Percentiles rank a stretch among this genome's conserved stretches.
These are phyloP conservation scores for Rhinogobius similis DNA, from an alignment of 2,113 vertebrate genomes.

Conservation along the genomic window DNA sequence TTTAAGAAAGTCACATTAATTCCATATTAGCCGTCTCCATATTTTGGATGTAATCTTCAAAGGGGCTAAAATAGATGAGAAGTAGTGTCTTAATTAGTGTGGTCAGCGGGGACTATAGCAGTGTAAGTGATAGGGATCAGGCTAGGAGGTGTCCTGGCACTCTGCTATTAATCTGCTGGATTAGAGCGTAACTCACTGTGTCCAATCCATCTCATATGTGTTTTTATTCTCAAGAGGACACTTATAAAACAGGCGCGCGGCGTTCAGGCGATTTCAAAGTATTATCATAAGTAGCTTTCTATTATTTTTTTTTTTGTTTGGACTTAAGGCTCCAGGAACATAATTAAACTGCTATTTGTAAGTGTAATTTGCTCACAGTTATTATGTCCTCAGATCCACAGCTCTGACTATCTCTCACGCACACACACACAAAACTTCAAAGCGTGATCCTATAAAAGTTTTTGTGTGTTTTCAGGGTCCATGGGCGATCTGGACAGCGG, in stretches of 20 bases:
- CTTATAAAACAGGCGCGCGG: slow-evolving; percentile 18
- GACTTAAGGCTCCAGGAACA: slow-evolving; percentile 18
- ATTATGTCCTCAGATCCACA: neutral
- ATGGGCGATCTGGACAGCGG: slow-evolving; percentile 85
- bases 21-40: slow-evolving; percentile 59
- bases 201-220: slow-evolving; percentile 48
- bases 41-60: slow-evolving; percentile 71
- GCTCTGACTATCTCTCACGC: neutral
- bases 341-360: slow-evolving; percentile 17
- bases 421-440: neutral
- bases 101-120: slow-evolving; percentile 74
- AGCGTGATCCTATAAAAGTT: neutral
- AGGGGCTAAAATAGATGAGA: slow-evolving; percentile 69
- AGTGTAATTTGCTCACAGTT: neutral
- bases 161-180: slow-evolving; percentile 70
- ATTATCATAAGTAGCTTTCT: slow-evolving; percentile 14
- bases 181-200: slow-evolving; percentile 63
- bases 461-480: slow-evolving; percentile 76
- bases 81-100: slow-evolving; percentile 71
- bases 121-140: slow-evolving; percentile 75
- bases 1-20: slow-evolving; percentile 59
- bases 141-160: slow-evolving; percentile 69
- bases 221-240: slow-evolving; percentile 36
- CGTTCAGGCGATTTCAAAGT: slow-evolving; percentile 29
- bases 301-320: slow-evolving; percentile 32